A percentile compares a stretch with the other conserved stretches of the same genome.
Evolutionary conservation across 1,140 invertebrate genomes (phyloP).

Genomic region (Marisa cornuarietis): DNA sequence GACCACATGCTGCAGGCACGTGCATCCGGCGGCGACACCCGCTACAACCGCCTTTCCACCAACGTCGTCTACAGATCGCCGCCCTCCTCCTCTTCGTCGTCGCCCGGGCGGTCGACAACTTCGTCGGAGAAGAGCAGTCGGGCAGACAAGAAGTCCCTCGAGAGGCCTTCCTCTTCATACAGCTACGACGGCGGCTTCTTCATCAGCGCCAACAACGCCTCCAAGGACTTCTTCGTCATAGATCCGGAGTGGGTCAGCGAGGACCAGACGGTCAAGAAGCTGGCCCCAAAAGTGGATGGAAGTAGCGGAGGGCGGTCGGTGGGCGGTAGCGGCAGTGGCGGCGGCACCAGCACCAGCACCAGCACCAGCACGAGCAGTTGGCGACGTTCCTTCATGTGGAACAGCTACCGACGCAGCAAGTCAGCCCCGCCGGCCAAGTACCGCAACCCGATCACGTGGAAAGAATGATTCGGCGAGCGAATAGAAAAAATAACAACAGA

Average conservation of each 20-base stretch:
- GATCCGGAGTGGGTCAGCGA: slow-evolving; percentile 28
- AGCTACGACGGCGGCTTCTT: slow-evolving; percentile 29
- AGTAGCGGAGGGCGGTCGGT: background rate
- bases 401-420: slow-evolving; percentile 13
- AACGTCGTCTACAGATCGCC: background rate
- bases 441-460: slow-evolving; percentile 27
- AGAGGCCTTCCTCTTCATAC: slow-evolving; percentile 5
- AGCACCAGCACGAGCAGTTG: background rate
- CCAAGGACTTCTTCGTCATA: slow-evolving; percentile 26
- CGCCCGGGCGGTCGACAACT: slow-evolving; percentile 4
- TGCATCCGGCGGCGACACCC: background rate
- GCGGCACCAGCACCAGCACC: background rate
- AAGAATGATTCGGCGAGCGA: background rate
- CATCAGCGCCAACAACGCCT: slow-evolving; percentile 9
- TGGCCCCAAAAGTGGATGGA: background rate
- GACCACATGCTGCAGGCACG: slow-evolving; percentile 19
- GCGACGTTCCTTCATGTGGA: slow-evolving; percentile 10
- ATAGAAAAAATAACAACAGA: background rate
- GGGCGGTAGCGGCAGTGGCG: background rate
- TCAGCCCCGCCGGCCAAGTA: slow-evolving; percentile 12
- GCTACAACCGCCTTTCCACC: background rate
- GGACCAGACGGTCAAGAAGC: background rate
- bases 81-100: slow-evolving; percentile 1
- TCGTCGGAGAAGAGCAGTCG: background rate
- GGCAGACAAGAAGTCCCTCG: background rate